A percentile compares a stretch with the other conserved stretches of the same genome.
Conservation (phyloP, 2,797 vertebrate species). For the Hylomyscus alleni region DNA sequence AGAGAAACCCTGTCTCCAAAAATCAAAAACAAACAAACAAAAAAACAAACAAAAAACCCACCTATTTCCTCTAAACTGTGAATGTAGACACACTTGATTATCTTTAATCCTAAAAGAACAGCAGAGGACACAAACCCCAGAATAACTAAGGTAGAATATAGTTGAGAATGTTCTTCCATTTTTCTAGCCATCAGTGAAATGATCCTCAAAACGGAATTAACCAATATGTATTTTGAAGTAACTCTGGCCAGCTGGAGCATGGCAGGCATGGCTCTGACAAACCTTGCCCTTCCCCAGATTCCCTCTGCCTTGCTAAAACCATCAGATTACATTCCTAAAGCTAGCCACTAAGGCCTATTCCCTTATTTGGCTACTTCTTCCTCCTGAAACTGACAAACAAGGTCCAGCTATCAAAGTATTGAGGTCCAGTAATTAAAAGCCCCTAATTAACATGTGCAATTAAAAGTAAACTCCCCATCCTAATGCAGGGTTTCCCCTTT, state of each 20-base stretch:
- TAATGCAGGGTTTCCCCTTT: too few relatives aligned
- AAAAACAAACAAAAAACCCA: too few relatives aligned
- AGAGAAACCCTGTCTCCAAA: too few relatives aligned
- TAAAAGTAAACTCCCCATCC: too few relatives aligned
- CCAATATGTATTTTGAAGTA: not conserved
- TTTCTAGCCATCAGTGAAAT: conserved; percentile 34
- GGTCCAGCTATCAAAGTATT: too few relatives aligned
- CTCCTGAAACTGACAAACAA: too few relatives aligned
- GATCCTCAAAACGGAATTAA: conserved; percentile 59
- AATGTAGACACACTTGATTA: conserved; percentile 20
- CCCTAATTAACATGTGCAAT: too few relatives aligned
- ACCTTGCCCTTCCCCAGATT: not conserved
- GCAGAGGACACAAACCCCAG: not conserved
- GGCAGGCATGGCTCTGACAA: not conserved
- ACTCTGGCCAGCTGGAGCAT: not conserved
- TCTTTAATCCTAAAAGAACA: conserved; percentile 48
- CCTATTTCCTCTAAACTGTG: not conserved
- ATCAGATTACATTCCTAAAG: too few relatives aligned
- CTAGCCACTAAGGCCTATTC: too few relatives aligned
- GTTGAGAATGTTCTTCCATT: conserved; percentile 5
- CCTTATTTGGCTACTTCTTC: too few relatives aligned
- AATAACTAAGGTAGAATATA: conserved; percentile 17
- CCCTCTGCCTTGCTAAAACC: not conserved
- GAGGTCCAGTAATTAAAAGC: too few relatives aligned
- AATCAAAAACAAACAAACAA: too few relatives aligned